Evolutionary conservation across 2,113 vertebrate genomes (phyloP).

Genomic region (Lepisosteus oculatus): DNA sequence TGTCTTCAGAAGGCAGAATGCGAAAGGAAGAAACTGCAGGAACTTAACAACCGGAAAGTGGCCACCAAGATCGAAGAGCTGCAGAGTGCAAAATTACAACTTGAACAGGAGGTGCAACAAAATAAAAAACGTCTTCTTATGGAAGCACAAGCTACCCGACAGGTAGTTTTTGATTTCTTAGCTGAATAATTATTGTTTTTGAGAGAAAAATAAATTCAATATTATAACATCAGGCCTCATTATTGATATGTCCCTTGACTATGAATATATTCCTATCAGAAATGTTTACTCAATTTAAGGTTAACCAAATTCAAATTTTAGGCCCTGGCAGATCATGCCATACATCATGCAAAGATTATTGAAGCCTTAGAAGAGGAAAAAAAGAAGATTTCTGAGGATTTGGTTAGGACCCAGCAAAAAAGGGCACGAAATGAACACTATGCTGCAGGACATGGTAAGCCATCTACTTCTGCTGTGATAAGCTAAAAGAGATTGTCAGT

Average conservation of each 20-base stretch:
- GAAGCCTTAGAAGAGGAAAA: constrained; percentile 90
- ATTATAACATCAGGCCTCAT: no score
- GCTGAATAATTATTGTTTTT: no score
- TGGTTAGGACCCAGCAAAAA: constrained; percentile 74
- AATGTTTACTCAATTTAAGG: constrained; percentile 1
- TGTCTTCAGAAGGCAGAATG: constrained; percentile 74
- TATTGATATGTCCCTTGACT: no score
- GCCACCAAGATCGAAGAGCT: constrained; percentile 78
- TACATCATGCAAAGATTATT: constrained; percentile 81
- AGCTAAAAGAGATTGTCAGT: no score
- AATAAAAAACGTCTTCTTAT: constrained; percentile 81
- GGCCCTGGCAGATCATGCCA: constrained; percentile 83
- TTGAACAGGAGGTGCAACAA: constrained; percentile 76
- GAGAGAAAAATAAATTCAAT: no score
- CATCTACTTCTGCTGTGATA: neutral
- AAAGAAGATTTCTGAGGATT: constrained; percentile 81
- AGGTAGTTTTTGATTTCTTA: constrained; percentile 52
- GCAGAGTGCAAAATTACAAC: constrained; percentile 70
- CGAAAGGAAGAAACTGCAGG: constrained; percentile 71
- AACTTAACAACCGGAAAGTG: constrained; percentile 69
- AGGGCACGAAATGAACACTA: constrained; percentile 46
- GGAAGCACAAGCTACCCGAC: constrained; percentile 79
- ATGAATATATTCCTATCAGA: no score
- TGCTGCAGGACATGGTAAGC: constrained; percentile 44
- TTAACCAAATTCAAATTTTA: constrained; percentile 34